Evolutionary conservation across 2,888 invertebrate genomes (phyloP).

Genomic region (Synergus japonicus): DNA sequence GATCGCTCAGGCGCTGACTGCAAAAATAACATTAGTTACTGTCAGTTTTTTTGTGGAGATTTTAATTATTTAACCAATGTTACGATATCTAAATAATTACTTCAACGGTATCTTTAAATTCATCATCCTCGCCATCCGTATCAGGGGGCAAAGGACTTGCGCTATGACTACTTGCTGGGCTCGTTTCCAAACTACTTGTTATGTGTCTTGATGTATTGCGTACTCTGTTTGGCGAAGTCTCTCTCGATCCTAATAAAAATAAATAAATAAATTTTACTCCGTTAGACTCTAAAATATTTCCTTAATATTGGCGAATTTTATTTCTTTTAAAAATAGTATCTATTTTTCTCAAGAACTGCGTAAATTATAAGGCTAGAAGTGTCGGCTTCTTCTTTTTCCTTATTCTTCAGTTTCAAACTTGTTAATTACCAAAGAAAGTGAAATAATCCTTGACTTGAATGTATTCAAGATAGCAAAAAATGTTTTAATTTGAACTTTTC

Average conservation of each 20-base stretch:
- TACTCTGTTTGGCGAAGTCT: constrained; percentile 83
- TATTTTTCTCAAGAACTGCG: not conserved
- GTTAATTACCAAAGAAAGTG: not conserved
- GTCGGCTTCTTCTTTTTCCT: not conserved
- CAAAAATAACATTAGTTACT: constrained; percentile 1
- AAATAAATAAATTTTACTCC: not conserved
- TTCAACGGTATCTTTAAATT: constrained; percentile 90
- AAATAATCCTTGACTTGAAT: not conserved
- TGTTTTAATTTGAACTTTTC: not conserved
- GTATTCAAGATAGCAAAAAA: not conserved
- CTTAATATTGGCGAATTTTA: not conserved
- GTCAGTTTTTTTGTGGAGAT: constrained; percentile 57
- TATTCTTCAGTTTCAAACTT: not conserved
- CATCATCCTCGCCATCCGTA: constrained; percentile 86
- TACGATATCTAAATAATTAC: constrained; percentile 77
- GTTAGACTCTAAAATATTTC: not conserved
- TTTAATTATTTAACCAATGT: not conserved
- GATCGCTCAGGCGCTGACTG: constrained; percentile 71
- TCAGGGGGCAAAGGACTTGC: constrained; percentile 77
- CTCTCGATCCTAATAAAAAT: constrained; percentile 81
- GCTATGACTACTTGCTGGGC: constrained; percentile 76
- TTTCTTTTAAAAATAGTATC: not conserved
- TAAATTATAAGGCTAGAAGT: not conserved
- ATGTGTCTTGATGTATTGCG: constrained; percentile 70
- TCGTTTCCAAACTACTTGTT: constrained; percentile 77